phyloP scores from a whole-genome alignment of 2,113 vertebrate species.

The Monopterus albus region DNA sequence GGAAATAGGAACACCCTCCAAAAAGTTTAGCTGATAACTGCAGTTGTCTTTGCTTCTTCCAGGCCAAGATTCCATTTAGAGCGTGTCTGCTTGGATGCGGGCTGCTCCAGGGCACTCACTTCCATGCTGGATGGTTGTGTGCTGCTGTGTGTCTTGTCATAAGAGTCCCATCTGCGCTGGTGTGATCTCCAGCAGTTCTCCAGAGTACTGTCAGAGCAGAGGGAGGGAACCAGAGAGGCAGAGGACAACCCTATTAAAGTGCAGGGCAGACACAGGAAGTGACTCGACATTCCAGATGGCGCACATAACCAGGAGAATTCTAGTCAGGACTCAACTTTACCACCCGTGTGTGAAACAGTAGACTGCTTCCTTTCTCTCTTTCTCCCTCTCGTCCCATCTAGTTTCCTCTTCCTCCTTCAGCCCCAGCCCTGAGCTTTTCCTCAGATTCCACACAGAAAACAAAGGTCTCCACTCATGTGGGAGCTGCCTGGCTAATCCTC shows the following conservation, averaged over 20 bases:
- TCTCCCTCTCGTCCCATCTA: slow-evolving; percentile 20
- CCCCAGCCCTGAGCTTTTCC: slow-evolving; percentile 33
- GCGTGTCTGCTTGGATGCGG: slow-evolving; percentile 38
- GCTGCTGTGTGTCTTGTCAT: slow-evolving; percentile 57
- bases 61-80: slow-evolving; percentile 64
- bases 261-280: slow-evolving; percentile 78
- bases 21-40: slow-evolving; percentile 77
- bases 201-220: slow-evolving; percentile 63
- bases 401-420: slow-evolving; percentile 33
- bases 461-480: slow-evolving; percentile 32
- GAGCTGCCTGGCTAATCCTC: slow-evolving; percentile 6
- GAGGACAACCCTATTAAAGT: slow-evolving; percentile 64
- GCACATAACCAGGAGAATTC: slow-evolving; percentile 76
- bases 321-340: slow-evolving; percentile 76
- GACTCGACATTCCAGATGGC: slow-evolving; percentile 78
- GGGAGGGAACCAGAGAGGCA: slow-evolving; percentile 57
- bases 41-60: slow-evolving; percentile 67
- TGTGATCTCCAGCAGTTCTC: slow-evolving; percentile 53
- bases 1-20: slow-evolving; percentile 77
- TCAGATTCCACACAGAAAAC: slow-evolving; percentile 50
- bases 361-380: slow-evolving; percentile 56
- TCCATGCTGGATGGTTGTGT: slow-evolving; percentile 51
- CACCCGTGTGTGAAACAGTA: slow-evolving; percentile 73
- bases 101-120: slow-evolving; percentile 56
- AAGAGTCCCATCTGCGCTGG: slow-evolving; percentile 39